Evolutionary conservation across 2,113 vertebrate genomes (phyloP), one percentile per base, ranked within the genome.

Genomic region (Eclectus roratus): DNA sequence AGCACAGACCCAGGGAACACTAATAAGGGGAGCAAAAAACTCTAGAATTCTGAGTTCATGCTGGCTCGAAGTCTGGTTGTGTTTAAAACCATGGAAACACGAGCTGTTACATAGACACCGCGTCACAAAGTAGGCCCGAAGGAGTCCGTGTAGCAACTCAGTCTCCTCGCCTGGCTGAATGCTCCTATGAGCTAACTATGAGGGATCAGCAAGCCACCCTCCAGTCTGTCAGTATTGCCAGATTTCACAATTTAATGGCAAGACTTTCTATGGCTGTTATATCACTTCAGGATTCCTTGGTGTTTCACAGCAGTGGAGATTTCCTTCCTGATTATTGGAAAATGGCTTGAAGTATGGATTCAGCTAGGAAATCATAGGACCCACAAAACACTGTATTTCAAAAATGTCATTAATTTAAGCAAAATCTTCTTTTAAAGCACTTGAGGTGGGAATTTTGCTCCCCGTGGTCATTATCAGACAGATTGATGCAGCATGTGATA

Each of bases 191-290:
- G 55, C 76, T 91, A 93, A 92, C 82, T 49, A 13, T 41, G 80
- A 92, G 37, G 77, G 70, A 91, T 44, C 56, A 72, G 61, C 61
- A 90, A 86, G 43, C 35, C 60, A 71, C 52, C 8, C 61, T 68
- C 0, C 58, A 18, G 2, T 90, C 80, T 52, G 52, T 93, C 77
- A 65, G 21, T 20, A 37, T 52, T 90, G 72, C 92, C 41, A 23
- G 47, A 81, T 96, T 96, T 96, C 93, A 91, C 80, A 94, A 93
- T 80, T 80, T 76, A 25, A 20, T 86, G 52, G 80, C 83, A 96
- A 81, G 47, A 64, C 35, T 83, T 86, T 77, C 68, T 93, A 15
- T 0, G 0, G 28, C 83, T 81, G 33, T 33, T 87, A 3, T 71
- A 53, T 52, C 74, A 37, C 41, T 60, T 80, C 64, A 71, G 39